Evolutionary conservation across 1,140 invertebrate species (phyloP), one percentile per base, ranked within the genome.

Genomic region (Elysia chlorotica): DNA sequence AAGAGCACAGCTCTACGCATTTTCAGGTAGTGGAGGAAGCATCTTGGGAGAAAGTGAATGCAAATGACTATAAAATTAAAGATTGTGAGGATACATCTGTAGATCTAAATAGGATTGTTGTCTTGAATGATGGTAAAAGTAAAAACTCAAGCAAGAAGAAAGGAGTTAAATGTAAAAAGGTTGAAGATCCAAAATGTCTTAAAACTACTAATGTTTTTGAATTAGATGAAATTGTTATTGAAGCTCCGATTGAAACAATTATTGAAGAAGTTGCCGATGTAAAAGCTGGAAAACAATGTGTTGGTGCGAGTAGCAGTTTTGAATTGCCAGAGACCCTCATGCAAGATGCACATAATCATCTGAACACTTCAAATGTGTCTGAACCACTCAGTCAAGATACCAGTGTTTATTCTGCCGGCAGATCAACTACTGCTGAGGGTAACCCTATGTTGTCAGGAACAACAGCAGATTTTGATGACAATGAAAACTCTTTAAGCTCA

Each of bases 381-480:
- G n/a, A n/a, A n/a, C n/a, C n/a, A n/a, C n/a, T n/a, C n/a, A n/a
- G n/a, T n/a, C n/a, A 48, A 48, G 56, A 57, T 28, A 57, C 56
- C 6, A 23, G n/a, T n/a, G n/a, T n/a, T n/a, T n/a, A n/a, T n/a
- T n/a, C n/a, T n/a, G n/a, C n/a, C n/a, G n/a, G n/a, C n/a, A n/a
- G n/a, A n/a, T n/a, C n/a, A n/a, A n/a, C n/a, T n/a, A n/a, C n/a
- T n/a, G n/a, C n/a, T n/a, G n/a, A n/a, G 23, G 37, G 69, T 2
- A 71, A 71, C 31, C 69, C 69, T 30, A 71, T 71, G 69, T 28
- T 71, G 36, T 62, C 48, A 17, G 69, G 35, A 1, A 71, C 69
- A 25, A 31, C 69, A 19, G 59, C 33, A 31, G 41, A 69, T 36
- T 56, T 69, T 38, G 53, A 30, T 28, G 69, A 71, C 14, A 48